phyloP scores from a whole-genome alignment of 2,113 vertebrate genomes.

The Osmerus eperlanus region DNA sequence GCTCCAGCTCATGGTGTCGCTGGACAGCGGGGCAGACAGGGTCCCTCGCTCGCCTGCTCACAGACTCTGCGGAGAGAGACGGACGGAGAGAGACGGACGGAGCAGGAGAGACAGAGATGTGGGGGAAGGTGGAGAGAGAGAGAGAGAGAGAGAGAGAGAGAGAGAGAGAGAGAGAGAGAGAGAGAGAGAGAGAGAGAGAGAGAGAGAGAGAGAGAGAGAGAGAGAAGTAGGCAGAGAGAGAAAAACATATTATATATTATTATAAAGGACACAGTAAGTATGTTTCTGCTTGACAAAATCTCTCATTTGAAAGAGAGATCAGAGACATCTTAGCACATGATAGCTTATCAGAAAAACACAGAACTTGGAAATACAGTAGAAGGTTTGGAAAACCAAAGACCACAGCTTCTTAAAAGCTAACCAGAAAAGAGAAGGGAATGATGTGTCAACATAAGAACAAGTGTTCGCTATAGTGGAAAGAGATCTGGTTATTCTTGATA shows the following conservation, averaged over 20 bases:
- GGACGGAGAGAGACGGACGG: neutral
- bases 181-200: neutral
- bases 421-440: slow-evolving; percentile 1
- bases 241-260: neutral
- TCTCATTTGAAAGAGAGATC: neutral
- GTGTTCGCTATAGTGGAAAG: slow-evolving; percentile 22
- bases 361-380: neutral
- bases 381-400: neutral
- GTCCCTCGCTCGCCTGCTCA: slow-evolving; percentile 75
- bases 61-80: slow-evolving; percentile 66
- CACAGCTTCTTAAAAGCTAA: slow-evolving; percentile 13
- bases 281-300: neutral
- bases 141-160: neutral
- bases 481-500: neutral
- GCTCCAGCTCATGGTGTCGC: slow-evolving; percentile 97
- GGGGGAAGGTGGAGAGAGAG: slow-evolving; percentile 12
- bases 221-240: neutral
- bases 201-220: neutral
- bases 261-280: neutral
- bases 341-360: slow-evolving; percentile 9
- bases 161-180: neutral
- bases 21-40: slow-evolving; percentile 76
- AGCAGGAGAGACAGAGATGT: neutral
- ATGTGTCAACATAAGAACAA: slow-evolving; percentile 44
- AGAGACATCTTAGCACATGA: neutral